Conservation (phyloP, 1,140 invertebrate genomes). For the Acromyrmex heyeri region DNA sequence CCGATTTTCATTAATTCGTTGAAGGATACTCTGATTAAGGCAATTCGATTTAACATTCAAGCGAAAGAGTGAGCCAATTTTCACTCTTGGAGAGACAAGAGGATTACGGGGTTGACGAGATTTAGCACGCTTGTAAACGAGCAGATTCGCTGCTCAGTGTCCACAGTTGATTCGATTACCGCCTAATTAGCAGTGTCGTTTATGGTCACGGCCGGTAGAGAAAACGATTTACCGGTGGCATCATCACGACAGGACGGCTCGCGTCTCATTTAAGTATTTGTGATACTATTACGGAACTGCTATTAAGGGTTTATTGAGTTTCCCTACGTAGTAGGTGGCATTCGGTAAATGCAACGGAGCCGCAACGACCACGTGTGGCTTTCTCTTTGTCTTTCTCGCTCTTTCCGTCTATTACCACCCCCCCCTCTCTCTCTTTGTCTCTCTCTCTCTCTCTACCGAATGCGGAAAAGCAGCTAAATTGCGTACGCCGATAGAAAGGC, state of each 20-base stretch:
- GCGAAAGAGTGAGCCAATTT: conserved; percentile 37
- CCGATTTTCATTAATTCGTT: conserved; percentile 19
- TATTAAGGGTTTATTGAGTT: conserved; percentile 65
- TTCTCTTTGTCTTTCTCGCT: conserved; percentile 30
- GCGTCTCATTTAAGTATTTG: conserved; percentile 54
- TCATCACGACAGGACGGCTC: conserved; percentile 16
- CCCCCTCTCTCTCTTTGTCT: background rate
- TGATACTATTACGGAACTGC: conserved; percentile 58
- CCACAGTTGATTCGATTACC: conserved; percentile 53
- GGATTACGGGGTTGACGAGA: conserved; percentile 19
- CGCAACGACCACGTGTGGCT: conserved; percentile 46
- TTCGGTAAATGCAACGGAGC: conserved; percentile 55
- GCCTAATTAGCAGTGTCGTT: conserved; percentile 46
- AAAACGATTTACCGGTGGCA: conserved; percentile 44
- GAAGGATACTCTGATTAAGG: conserved; percentile 10
- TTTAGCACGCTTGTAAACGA: conserved; percentile 41
- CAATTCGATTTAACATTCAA: conserved; percentile 27
- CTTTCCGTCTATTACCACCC: background rate
- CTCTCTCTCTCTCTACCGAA: background rate
- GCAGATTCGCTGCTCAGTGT: background rate
- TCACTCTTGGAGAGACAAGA: background rate
- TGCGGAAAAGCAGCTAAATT: conserved; percentile 54
- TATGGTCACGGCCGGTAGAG: conserved; percentile 27
- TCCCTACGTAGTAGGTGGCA: conserved; percentile 8
- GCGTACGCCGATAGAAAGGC: conserved; percentile 49